phyloP scores from a whole-genome alignment of 2,113 vertebrate genomes.

The Silurus glanis region DNA sequence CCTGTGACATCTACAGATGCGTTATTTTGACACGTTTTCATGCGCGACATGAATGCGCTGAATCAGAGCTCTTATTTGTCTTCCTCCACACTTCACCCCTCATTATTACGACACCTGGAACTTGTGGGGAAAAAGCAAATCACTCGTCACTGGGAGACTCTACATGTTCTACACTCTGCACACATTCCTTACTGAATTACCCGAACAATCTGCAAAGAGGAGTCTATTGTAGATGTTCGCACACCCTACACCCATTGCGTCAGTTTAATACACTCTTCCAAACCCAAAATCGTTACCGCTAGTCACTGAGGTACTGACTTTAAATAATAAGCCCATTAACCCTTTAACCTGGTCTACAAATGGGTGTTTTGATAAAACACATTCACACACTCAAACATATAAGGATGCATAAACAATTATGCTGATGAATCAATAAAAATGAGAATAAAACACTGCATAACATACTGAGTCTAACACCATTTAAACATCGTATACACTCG shows the following conservation, averaged over 20 bases:
- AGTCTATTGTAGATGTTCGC: not conserved
- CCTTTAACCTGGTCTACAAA: not conserved
- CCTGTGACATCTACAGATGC: slow-evolving; percentile 20
- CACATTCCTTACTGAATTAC: not conserved
- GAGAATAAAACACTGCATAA: not conserved
- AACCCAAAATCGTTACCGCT: not conserved
- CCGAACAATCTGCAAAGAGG: not conserved
- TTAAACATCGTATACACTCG: not conserved
- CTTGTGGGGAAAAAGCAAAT: slow-evolving; percentile 41
- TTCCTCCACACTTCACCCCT: slow-evolving; percentile 38
- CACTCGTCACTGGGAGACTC: not conserved
- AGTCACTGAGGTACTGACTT: not conserved
- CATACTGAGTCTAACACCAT: not conserved
- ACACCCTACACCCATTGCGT: not conserved
- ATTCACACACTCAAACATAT: not conserved
- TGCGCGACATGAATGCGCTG: not conserved
- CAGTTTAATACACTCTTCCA: not conserved
- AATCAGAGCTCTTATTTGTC: not conserved
- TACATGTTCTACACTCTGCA: not conserved
- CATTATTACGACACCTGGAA: slow-evolving; percentile 41
- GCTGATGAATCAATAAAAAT: not conserved
- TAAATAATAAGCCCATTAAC: not conserved
- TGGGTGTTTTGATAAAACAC: not conserved
- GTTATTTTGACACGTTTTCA: no score
- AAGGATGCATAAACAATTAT: not conserved